Conservation (phyloP, 2,113 vertebrate species). For the Puma concolor region DNA sequence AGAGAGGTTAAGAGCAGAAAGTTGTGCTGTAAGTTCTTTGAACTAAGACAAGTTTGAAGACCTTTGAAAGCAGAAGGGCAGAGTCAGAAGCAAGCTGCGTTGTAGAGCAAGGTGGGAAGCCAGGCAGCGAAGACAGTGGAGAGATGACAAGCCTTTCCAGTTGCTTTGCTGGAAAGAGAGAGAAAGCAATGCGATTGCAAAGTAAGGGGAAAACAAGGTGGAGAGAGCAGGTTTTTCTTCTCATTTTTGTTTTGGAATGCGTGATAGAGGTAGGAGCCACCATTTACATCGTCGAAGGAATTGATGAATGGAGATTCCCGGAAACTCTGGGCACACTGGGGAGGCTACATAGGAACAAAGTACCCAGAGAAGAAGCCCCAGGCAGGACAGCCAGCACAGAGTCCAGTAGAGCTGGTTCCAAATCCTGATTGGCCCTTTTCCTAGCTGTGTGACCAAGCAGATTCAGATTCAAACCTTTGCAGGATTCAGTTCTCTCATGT, state of each 20-base stretch:
- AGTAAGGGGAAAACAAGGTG: not conserved
- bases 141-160: not conserved
- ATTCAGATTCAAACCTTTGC: not conserved
- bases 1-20: not conserved
- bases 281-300: not conserved
- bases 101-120: not conserved
- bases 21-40: not conserved
- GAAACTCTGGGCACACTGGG: not conserved
- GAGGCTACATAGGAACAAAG: not conserved
- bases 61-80: not conserved
- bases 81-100: not conserved
- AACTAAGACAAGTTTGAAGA: not conserved
- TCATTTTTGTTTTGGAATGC: not conserved
- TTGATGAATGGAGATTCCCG: not conserved
- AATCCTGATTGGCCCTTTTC: not conserved
- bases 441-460: not conserved
- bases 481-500: not conserved
- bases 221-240: not conserved
- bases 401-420: not conserved
- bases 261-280: not conserved
- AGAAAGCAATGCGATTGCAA: not conserved
- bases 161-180: not conserved
- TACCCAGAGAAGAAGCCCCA: not conserved
- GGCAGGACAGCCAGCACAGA: not conserved
- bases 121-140: not conserved